Conservation (phyloP, 2,797 vertebrate species). For the Remorina albescens region DNA sequence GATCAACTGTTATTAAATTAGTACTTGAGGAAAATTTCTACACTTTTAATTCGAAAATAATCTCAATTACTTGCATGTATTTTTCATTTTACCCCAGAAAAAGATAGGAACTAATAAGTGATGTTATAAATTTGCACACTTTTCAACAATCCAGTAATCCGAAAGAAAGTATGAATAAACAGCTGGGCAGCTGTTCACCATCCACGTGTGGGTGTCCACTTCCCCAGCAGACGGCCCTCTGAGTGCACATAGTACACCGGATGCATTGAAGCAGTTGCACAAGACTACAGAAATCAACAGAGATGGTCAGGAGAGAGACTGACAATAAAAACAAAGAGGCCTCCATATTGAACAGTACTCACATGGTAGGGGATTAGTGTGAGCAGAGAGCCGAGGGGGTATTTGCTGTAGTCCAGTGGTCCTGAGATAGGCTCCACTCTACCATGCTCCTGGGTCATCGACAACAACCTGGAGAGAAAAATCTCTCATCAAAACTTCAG, state of each 20-base stretch:
- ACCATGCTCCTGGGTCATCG: slow-evolving; percentile 91
- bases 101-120: neutral
- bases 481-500: slow-evolving; percentile 12
- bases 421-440: slow-evolving; percentile 83
- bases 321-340: neutral
- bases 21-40: neutral
- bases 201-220: slow-evolving; percentile 87
- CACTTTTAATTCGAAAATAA: neutral
- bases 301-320: slow-evolving; percentile 5
- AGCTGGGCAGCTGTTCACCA: slow-evolving; percentile 79
- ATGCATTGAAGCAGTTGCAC: slow-evolving; percentile 88
- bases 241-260: slow-evolving; percentile 85
- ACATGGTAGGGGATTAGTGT: slow-evolving; percentile 89
- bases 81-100: neutral
- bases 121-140: neutral
- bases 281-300: slow-evolving; percentile 78
- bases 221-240: slow-evolving; percentile 81
- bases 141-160: neutral
- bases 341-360: slow-evolving; percentile 31
- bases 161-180: neutral
- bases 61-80: neutral
- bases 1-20: neutral
- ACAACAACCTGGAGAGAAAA: slow-evolving; percentile 79
- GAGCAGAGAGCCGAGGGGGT: slow-evolving; percentile 85
- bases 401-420: slow-evolving; percentile 82